Conservation (phyloP, 2,113 vertebrate genomes). For the Isichthys henryi region DNA sequence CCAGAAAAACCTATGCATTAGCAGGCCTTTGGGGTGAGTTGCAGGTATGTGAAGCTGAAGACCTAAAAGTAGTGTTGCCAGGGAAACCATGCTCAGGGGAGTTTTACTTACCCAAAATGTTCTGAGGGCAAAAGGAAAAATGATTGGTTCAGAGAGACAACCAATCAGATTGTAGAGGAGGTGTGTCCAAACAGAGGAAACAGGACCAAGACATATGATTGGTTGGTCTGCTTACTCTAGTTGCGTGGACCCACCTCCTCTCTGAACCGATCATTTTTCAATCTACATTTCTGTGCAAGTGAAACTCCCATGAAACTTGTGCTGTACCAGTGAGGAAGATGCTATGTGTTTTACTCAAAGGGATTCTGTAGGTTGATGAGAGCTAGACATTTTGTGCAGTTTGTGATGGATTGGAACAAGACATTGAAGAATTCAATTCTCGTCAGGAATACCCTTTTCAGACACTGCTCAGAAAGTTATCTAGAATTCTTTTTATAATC, state of each 20-base stretch:
- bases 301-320: background rate
- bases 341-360: background rate
- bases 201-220: no score
- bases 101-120: no score
- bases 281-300: no score
- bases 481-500: background rate
- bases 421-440: background rate
- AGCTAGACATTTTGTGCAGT: background rate
- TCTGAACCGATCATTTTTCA: no score
- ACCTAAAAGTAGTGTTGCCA: background rate
- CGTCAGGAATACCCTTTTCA: background rate
- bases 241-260: no score
- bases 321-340: background rate
- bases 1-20: background rate
- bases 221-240: no score
- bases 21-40: background rate
- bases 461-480: background rate
- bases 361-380: background rate
- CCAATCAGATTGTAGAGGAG: no score
- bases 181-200: no score
- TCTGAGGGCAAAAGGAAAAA: no score
- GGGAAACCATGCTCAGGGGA: background rate
- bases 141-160: no score
- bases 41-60: background rate
- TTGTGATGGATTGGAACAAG: background rate